Evolutionary conservation across 2,797 vertebrate species (phyloP).

Genomic region (Pseudocheirus occidentalis): DNA sequence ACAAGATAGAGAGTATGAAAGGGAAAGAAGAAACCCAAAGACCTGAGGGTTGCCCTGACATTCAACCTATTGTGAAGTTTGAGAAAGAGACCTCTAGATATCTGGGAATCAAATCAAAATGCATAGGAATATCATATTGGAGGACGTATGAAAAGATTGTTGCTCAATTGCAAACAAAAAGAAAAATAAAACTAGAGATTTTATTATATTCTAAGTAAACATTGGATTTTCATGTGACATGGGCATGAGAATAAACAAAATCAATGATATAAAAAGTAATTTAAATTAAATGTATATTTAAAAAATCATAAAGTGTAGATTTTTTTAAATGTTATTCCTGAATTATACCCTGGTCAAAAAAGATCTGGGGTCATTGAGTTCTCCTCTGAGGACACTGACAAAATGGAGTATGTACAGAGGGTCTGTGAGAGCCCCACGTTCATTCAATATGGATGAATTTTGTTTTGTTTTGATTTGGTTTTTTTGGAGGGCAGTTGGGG

Average conservation of each 20-base stretch:
- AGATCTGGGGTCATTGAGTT: not conserved
- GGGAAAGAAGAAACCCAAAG: not conserved
- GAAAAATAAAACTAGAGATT: not conserved
- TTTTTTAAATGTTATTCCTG: not conserved
- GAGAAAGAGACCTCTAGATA: not conserved
- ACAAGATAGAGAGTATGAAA: not conserved
- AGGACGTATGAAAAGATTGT: not conserved
- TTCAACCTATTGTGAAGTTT: not conserved
- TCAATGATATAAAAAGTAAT: not conserved
- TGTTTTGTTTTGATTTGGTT: too few relatives aligned
- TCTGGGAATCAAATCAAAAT: not conserved
- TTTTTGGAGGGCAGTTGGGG: too few relatives aligned
- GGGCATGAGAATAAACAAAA: not conserved
- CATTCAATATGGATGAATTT: not conserved
- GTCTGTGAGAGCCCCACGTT: rapidly evolving
- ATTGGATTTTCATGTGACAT: not conserved
- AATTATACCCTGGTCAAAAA: not conserved
- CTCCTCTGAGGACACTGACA: not conserved
- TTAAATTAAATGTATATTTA: not conserved
- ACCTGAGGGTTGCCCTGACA: not conserved
- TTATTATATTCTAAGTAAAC: not conserved
- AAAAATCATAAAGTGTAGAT: not conserved
- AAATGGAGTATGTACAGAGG: not conserved
- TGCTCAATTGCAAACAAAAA: not conserved
- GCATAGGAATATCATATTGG: not conserved